Base-by-base conservation (phyloP, 2,797 vertebrate genomes). In the Distichodus sexfasciatus region DNA sequence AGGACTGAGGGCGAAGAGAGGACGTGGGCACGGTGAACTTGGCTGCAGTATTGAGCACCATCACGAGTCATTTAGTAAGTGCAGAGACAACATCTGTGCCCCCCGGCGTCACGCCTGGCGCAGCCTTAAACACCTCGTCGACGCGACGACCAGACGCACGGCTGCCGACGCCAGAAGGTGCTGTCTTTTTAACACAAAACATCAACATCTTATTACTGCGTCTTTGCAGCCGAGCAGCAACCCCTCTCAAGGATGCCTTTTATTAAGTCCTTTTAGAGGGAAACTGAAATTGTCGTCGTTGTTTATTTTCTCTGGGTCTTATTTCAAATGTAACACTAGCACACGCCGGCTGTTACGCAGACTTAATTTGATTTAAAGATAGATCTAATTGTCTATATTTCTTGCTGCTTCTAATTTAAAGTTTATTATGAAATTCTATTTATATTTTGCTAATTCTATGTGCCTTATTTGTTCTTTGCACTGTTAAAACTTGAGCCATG, bases 111-210 rank as follows among this genome's bases (percentile, higher is more conserved):
- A 69, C 54, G 60, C 38, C 23, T 59, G 31, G 36, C 29, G 51
- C 58, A 58, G 55, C 71, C 71, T 77, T 77, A 71, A 77, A 72
- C 75, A 83, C 70, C 69, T 76, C 66, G 74, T 79, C 73, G 71
- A 50, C 15, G 40, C 51, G 59, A 19, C 38, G 69, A 65, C 65
- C 78, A 58, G 66, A 75, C 58, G 47, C 31, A 63, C 44, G 41
- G 67, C 46, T 72, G 74, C 81, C 69, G 80, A 74, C 55, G 69
- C 44, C 67, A 63, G 48, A 72, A 60, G 62, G 62, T 19, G 28
- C 47, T 60, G 55, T 60, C 21, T 21, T 66, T 60, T 28, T 53
- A 59, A 53, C 40, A 59, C 36, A 60, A 50, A 17, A 40, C 21
- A 11, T 57, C 46, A 50, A 48, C 46, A 66, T 35, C 53, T 72